phyloP scores from a whole-genome alignment of 2,797 vertebrate species.

The Crocidura indochinensis region DNA sequence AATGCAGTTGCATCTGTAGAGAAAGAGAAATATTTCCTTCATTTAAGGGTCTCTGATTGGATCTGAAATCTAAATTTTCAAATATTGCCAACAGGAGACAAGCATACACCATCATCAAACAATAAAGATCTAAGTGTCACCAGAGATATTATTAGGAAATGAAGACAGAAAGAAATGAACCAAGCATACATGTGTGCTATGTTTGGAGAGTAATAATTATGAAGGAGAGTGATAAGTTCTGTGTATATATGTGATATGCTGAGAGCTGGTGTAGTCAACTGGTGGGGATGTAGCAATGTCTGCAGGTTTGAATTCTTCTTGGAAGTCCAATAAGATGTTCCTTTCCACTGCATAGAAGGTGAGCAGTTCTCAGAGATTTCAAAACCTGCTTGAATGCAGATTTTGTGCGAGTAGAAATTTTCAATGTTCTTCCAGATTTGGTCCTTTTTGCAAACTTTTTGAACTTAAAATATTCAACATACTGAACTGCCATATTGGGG shows the following conservation, averaged over 20 bases:
- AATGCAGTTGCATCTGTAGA: neutral
- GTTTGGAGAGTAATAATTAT: neutral
- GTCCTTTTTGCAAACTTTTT: neutral
- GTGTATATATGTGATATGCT: neutral
- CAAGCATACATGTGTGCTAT: neutral
- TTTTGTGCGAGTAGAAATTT: neutral
- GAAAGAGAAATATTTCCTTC: neutral
- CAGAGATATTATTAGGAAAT: neutral
- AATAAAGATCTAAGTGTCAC: neutral
- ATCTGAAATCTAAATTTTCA: neutral
- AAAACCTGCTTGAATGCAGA: too few relatives aligned
- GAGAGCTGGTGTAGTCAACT: neutral
- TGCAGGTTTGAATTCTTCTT: neutral
- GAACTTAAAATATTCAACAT: neutral
- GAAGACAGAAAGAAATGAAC: neutral
- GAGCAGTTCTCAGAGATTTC: too few relatives aligned
- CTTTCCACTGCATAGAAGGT: neutral
- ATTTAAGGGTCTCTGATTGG: neutral
- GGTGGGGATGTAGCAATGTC: accelerated
- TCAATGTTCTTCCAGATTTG: neutral
- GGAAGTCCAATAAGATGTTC: neutral
- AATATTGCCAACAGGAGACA: neutral
- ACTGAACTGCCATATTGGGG: neutral
- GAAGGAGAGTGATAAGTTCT: too few relatives aligned
- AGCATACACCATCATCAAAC: neutral